Evolutionary conservation across 2,113 vertebrate species (phyloP).

Genomic region (Trogon surrucura): DNA sequence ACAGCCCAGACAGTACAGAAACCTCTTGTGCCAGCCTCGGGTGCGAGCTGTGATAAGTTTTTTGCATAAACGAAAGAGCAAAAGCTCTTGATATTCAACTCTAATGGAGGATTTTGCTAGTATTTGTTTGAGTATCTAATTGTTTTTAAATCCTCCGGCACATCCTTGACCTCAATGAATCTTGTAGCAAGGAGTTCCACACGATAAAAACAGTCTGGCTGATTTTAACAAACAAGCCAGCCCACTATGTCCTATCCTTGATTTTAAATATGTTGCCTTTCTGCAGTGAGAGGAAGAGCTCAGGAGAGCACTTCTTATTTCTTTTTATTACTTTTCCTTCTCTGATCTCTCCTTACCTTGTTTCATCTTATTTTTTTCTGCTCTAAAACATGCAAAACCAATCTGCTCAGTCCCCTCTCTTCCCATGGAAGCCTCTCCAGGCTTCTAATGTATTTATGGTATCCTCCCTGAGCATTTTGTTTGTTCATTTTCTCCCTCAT

Average conservation of each 20-base stretch:
- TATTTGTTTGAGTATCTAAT: not conserved
- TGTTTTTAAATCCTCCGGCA: not conserved
- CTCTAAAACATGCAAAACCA: not conserved
- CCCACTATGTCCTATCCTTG: not conserved
- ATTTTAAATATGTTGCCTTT: not conserved
- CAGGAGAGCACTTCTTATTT: not conserved
- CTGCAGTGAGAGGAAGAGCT: not conserved
- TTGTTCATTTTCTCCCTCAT: not conserved
- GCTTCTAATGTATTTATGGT: not conserved
- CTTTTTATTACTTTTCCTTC: not conserved
- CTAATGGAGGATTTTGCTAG: not conserved
- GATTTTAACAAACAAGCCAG: not conserved
- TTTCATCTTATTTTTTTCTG: not conserved
- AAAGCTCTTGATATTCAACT: not conserved
- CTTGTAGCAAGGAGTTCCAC: not conserved
- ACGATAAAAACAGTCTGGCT: not conserved
- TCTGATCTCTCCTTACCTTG: not conserved
- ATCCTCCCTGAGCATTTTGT: not conserved
- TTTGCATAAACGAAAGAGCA: not conserved
- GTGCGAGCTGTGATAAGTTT: not conserved
- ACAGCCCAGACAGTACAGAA: not conserved
- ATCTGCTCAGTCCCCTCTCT: not conserved
- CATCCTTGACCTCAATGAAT: not conserved
- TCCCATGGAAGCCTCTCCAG: not conserved
- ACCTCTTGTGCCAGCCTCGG: not conserved